Base-by-base conservation (phyloP, 1,140 invertebrate species). In the Rhagoletis pomonella region DNA sequence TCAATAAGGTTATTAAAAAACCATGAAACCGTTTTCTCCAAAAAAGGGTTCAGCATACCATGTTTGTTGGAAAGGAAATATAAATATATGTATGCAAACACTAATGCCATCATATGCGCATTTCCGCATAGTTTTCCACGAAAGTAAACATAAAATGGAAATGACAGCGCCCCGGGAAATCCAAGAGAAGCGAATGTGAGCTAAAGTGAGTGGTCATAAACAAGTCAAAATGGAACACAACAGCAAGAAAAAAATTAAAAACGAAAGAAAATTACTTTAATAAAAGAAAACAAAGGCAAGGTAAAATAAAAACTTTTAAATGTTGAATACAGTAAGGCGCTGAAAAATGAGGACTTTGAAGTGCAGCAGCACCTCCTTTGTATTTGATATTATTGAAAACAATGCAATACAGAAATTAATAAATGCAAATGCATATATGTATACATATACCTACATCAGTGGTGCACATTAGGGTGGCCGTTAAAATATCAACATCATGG, bases 141-240 rank as follows among this genome's bases (percentile, higher is more conserved):
- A 73, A 73, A 73, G 67, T 47, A 4, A 73, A 73, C 67, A 73
- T 73, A 73, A 73, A 73, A 73, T 73, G 67, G 67, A 47, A 73
- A 73, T 73, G 67, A 73, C 67, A 73, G 67, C 67, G 42, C 42
- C 42, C 39, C 67, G 67, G 67, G 67, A 73, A 73, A 73, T 73
- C 67, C 67, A 73, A 73, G 44, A 17, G 14, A 17, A 73, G 42
- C 14, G 67, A 73, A 17, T 14, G 14, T 14, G 39, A 73, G 39
- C 67, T 2, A 73, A 73, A 73, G 42, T 73, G 42, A 73, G 39
- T 73, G 42, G 67, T 10, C 67, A 73, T 73, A 73, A 73, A 73
- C 39, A 73, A 73, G 67, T 39, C 12, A 73, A 73, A 47, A 47
- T 73, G 42, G 17, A 67, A 39, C 44, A 62, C 12, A 62, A 67